Conservation (phyloP, 2,888 invertebrate species). For the Amblyjoppa proteus region DNA sequence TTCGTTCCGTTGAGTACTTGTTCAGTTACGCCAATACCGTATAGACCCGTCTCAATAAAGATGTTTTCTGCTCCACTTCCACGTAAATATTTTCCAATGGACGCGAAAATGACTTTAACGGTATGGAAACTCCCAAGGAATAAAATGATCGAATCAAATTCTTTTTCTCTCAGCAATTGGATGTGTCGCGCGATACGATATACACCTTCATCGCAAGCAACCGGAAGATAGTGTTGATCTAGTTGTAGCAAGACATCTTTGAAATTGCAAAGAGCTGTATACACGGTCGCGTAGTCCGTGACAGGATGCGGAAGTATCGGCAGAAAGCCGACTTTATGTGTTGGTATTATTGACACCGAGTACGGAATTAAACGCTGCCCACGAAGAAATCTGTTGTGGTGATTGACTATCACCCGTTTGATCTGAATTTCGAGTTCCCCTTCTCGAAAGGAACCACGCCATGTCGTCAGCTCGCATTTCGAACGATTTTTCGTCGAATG, state of each 20-base stretch:
- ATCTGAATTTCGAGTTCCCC: too few species aligned
- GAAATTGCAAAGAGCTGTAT: neutral
- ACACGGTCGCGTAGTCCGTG: too few species aligned
- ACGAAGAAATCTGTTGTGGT: too few species aligned
- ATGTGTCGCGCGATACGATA: conserved; percentile 27
- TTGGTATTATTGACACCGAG: too few species aligned
- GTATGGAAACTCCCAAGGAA: conserved; percentile 23
- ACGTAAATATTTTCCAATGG: conserved; percentile 3
- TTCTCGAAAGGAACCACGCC: too few species aligned
- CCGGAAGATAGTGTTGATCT: conserved; percentile 17
- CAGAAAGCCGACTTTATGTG: too few species aligned
- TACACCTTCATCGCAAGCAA: conserved; percentile 34
- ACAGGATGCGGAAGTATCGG: too few species aligned
- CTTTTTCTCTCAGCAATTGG: neutral
- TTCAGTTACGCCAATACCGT: conserved; percentile 12
- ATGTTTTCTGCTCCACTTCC: conserved; percentile 25
- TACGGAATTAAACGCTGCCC: too few species aligned
- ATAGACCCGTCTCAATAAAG: conserved; percentile 9
- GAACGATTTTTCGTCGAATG: too few species aligned
- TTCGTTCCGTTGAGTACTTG: conserved; percentile 31
- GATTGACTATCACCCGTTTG: too few species aligned
- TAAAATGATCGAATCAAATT: neutral
- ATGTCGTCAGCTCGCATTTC: too few species aligned
- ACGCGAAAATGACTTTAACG: conserved; percentile 10
- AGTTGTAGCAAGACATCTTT: conserved; percentile 3